phyloP scores from a whole-genome alignment of 2,797 vertebrate genomes.

The Morus bassanus region DNA sequence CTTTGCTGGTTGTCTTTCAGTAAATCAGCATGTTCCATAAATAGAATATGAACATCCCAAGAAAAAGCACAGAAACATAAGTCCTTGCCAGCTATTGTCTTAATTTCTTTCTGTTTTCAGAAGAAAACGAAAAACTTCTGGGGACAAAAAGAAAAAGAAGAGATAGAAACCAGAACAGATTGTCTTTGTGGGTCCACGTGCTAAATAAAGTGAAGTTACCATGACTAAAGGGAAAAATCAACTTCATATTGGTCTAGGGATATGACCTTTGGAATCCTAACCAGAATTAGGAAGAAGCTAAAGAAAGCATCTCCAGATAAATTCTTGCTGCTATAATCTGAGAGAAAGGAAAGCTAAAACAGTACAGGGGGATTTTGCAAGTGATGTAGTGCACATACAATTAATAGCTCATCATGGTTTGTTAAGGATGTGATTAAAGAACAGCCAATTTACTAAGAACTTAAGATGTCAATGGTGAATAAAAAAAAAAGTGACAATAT shows the following conservation, averaged over 20 bases:
- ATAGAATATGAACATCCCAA: neutral
- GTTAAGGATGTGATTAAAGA: slow-evolving; percentile 2
- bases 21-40: neutral
- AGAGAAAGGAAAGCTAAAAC: neutral
- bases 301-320: neutral
- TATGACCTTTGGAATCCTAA: neutral
- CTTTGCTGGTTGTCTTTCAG: neutral
- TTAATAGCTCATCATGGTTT: slow-evolving; percentile 9
- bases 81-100: neutral
- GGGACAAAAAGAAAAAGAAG: neutral
- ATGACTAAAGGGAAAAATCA: neutral
- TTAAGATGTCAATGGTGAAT: neutral
- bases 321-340: neutral
- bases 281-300: neutral
- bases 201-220: neutral
- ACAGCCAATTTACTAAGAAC: neutral
- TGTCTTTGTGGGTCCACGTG: neutral
- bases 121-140: neutral
- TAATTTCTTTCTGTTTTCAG: neutral
- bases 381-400: neutral
- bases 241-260: neutral
- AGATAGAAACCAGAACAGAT: neutral
- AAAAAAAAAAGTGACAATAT: neutral
- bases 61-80: neutral
- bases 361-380: neutral